Conservation (phyloP, 2,113 vertebrate genomes). For the Tenebrosternarchus preto region DNA sequence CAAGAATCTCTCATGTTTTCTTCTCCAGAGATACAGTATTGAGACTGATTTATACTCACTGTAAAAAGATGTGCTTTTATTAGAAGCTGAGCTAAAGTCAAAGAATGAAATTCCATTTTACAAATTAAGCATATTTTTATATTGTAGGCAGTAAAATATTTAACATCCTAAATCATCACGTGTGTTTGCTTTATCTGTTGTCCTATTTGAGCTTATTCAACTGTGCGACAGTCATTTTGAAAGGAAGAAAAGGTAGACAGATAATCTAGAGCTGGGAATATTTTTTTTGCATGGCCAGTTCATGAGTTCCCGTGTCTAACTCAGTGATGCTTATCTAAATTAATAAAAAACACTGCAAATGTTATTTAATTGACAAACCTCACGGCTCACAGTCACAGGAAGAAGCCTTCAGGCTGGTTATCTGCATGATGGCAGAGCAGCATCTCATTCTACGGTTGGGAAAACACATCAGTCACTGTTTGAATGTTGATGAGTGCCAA, state of each 20-base stretch:
- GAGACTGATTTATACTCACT: neutral
- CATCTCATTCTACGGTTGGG: slow-evolving; percentile 37
- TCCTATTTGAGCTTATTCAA: neutral
- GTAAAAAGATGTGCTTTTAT: neutral
- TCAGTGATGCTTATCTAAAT: slow-evolving; percentile 39
- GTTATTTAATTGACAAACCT: slow-evolving; percentile 44
- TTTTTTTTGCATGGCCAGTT: slow-evolving; percentile 35
- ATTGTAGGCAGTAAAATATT: neutral
- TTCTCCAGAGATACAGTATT: neutral
- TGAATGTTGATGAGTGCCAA: slow-evolving; percentile 46
- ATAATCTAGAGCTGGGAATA: slow-evolving; percentile 27
- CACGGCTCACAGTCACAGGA: slow-evolving; percentile 29
- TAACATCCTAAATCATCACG: neutral
- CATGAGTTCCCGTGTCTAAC: slow-evolving; percentile 9
- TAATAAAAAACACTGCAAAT: slow-evolving; percentile 35
- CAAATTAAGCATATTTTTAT: neutral
- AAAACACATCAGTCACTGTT: slow-evolving; percentile 20
- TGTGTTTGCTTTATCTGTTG: slow-evolving; percentile 1
- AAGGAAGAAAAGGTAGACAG: neutral
- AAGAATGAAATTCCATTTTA: neutral
- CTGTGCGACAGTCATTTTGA: neutral
- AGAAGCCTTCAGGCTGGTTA: slow-evolving; percentile 32
- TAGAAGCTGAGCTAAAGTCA: neutral
- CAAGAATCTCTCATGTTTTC: neutral
- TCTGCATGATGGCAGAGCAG: slow-evolving; percentile 27